Percentiles rank a stretch among this genome's conserved stretches.
Evolutionary conservation across 2,888 invertebrate genomes (phyloP).

Genomic region (Pediacus dermestoides): DNA sequence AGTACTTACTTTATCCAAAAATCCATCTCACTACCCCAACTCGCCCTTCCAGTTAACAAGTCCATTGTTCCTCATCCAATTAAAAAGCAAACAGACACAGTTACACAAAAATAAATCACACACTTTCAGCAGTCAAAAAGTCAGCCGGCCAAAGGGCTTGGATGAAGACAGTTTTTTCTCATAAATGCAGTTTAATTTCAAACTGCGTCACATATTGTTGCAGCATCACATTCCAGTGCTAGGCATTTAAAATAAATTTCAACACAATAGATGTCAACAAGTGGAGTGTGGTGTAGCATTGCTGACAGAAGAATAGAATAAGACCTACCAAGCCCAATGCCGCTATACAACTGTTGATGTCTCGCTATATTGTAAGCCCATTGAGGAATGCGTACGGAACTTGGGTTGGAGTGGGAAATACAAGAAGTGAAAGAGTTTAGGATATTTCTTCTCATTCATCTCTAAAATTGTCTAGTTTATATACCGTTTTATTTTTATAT

Average conservation of each 20-base stretch:
- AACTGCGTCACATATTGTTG: too few species aligned
- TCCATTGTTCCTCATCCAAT: too few species aligned
- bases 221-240: too few species aligned
- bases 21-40: too few species aligned
- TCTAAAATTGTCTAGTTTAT: conserved; percentile 23
- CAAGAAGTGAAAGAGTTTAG: conserved; percentile 28
- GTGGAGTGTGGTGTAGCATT: background rate
- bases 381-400: conserved; percentile 33
- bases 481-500: conserved; percentile 22
- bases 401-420: conserved; percentile 17
- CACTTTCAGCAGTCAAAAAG: too few species aligned
- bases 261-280: conserved; percentile 2
- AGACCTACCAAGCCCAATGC: conserved; percentile 30
- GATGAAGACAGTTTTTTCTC: too few species aligned
- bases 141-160: conserved; percentile 3
- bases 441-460: conserved; percentile 29
- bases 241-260: too few species aligned
- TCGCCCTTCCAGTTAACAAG: too few species aligned
- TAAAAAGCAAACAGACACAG: too few species aligned
- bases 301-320: background rate
- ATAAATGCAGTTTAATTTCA: too few species aligned
- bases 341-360: conserved; percentile 36
- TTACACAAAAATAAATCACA: too few species aligned
- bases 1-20: too few species aligned
- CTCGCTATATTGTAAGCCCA: conserved; percentile 31